These are phyloP conservation scores for Scaptomyza parva DNA, from an alignment of 2,888 invertebrate genomes.

Conservation along the genomic window DNA sequence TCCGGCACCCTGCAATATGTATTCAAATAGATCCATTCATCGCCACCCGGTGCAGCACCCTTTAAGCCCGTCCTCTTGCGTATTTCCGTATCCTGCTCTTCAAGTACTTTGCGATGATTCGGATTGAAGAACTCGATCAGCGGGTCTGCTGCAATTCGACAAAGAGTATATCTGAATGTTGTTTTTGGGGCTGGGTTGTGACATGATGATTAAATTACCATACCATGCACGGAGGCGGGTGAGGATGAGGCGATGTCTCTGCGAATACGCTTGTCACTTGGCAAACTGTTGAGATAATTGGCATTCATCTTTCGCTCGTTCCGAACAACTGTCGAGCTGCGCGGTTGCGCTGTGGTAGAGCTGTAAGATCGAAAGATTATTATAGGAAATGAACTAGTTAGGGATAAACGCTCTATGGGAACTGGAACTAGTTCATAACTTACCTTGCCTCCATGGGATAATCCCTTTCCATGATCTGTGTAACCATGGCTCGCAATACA, in stretches of 20 bases:
- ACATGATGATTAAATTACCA: no score
- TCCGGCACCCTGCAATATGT: conserved; percentile 94
- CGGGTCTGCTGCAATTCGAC: conserved; percentile 84
- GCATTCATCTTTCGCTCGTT: conserved; percentile 76
- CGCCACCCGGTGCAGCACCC: conserved; percentile 89
- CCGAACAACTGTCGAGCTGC: conserved; percentile 40
- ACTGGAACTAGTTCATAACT: neutral
- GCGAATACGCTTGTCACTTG: conserved; percentile 65
- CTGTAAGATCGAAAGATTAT: conserved; percentile 18
- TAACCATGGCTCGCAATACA: conserved; percentile 69
- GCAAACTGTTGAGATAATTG: conserved; percentile 42
- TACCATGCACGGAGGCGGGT: conserved; percentile 83
- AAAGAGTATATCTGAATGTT: neutral
- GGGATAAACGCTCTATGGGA: neutral
- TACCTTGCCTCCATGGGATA: conserved; percentile 39
- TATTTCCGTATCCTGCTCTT: conserved; percentile 88
- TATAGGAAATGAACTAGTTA: neutral
- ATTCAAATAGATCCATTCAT: conserved; percentile 94
- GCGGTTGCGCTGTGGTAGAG: conserved; percentile 22
- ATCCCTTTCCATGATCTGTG: conserved; percentile 64
- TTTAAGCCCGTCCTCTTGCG: conserved; percentile 87
- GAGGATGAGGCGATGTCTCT: conserved; percentile 81
- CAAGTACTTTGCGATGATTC: conserved; percentile 88
- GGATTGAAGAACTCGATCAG: conserved; percentile 92
- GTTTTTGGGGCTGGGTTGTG: no score